Evolutionary conservation across 1,140 invertebrate genomes (phyloP), one percentile per base, ranked within the genome.

Genomic region (Megalopta genalis): DNA sequence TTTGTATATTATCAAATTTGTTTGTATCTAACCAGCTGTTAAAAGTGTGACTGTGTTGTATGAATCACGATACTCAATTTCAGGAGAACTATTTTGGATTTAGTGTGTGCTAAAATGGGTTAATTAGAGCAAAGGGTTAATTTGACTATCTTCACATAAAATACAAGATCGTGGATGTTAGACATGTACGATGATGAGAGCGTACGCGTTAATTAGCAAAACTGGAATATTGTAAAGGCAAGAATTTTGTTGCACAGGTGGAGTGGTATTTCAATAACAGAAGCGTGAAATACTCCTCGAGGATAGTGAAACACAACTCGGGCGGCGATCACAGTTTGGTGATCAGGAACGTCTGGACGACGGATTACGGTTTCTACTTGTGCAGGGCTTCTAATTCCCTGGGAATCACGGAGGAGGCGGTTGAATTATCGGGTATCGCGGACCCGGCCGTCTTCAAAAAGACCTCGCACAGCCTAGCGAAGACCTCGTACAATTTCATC

Each of bases 321-420:
- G 95, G 94, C 10, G 94, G 95, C 72, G 93, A 94, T 49, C 94
- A 97, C 82, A 94, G 93, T 82, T 89, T 97, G 39, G 93, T 96
- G 49, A 95, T 97, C 75, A 94, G 94, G 63, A 95, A 94, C n/a
- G 95, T 97, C 0, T 93, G 94, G 16, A 93, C 93, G 60, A 91
- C 93, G 1, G 97, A 98, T 90, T 95, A 97, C 74, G 97, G 96
- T 0, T 94, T 94, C 81, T 97, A 97, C 88, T 94, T 95, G 0
- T 97, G 97, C 89, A 93, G 94, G 39, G 97, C 96, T 0, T 94
- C 95, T 49, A 98, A 97, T 89, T 93, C 93, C 23, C 88, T 96
- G 10, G 97, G 96, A 2, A 91, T 86, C 23, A 92, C 89, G 27
- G 92, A 93, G 57, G 91, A 92, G 32, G 89, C 85, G 14, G 93